Conservation (phyloP, 37 sponge, comb jelly and placozoan species). For the Mnemiopsis leidyi region DNA sequence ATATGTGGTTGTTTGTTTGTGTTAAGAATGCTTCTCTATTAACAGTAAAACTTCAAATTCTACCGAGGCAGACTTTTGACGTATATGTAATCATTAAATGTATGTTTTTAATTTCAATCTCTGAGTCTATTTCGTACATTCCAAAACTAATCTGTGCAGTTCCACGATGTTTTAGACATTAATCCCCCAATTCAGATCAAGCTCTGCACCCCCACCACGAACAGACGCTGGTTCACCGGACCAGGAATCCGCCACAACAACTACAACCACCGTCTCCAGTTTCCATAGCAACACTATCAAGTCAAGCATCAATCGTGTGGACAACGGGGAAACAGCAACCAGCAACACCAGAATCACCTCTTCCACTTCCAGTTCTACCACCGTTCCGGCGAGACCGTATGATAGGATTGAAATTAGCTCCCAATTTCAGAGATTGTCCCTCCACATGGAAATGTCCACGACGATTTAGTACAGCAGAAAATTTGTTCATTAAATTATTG, state of each 20-base stretch:
- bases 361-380: neutral
- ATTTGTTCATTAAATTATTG: neutral
- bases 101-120: no score
- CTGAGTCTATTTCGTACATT: no score
- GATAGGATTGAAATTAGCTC: neutral
- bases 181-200: neutral
- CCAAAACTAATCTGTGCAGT: no score
- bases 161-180: no score
- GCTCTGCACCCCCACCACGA: neutral
- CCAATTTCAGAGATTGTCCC: neutral
- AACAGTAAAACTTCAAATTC: no score
- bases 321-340: neutral
- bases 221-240: neutral
- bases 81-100: no score
- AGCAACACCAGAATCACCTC: neutral
- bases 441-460: neutral
- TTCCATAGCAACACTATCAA: slow-evolving; percentile 2
- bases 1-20: no score
- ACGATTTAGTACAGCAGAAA: neutral
- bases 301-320: neutral
- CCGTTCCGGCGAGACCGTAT: neutral
- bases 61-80: no score
- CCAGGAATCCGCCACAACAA: neutral
- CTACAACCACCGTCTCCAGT: neutral
- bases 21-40: no score